A percentile compares a stretch with the other conserved stretches of the same genome.
These are phyloP conservation scores for Agrypnia vestita DNA, from an alignment of 1,140 invertebrate genomes.

Conservation along the genomic window DNA sequence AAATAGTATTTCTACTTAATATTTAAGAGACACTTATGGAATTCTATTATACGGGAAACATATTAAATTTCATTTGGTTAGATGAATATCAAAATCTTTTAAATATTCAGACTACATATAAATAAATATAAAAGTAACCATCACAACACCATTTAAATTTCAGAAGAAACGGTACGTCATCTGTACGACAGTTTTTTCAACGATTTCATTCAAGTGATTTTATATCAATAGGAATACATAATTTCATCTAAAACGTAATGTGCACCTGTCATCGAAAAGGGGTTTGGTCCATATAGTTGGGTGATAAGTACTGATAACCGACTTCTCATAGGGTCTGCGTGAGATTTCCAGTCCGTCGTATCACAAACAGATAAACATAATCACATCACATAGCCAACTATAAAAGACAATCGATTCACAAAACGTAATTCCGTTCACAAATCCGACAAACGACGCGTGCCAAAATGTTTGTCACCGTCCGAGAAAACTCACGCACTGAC, in stretches of 20 bases:
- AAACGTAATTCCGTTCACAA: slow-evolving; percentile 31
- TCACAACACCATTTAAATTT: no score
- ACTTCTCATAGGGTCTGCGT: not conserved
- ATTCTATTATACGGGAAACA: no score
- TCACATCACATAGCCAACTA: slow-evolving; percentile 25
- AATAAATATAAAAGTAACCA: no score
- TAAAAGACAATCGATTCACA: slow-evolving; percentile 16
- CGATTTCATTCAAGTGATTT: no score
- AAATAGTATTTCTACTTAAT: no score
- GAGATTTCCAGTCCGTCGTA: not conserved
- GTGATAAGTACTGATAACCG: slow-evolving; percentile 29
- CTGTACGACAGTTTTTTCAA: no score
- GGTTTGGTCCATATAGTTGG: slow-evolving; percentile 43
- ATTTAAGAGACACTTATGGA: no score
- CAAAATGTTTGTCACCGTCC: slow-evolving; percentile 41
- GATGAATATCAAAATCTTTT: no score
- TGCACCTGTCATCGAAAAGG: slow-evolving; percentile 46
- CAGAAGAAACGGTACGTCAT: no score
- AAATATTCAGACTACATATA: no score
- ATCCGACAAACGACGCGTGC: slow-evolving; percentile 36
- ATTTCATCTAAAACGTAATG: slow-evolving; percentile 40
- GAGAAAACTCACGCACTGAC: slow-evolving; percentile 41
- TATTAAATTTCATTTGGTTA: no score
- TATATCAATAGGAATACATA: not conserved
- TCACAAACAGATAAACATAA: slow-evolving; percentile 36